These are phyloP conservation scores for Corythaeola cristata DNA, from an alignment of 2,113 vertebrate species.

Conservation along the genomic window DNA sequence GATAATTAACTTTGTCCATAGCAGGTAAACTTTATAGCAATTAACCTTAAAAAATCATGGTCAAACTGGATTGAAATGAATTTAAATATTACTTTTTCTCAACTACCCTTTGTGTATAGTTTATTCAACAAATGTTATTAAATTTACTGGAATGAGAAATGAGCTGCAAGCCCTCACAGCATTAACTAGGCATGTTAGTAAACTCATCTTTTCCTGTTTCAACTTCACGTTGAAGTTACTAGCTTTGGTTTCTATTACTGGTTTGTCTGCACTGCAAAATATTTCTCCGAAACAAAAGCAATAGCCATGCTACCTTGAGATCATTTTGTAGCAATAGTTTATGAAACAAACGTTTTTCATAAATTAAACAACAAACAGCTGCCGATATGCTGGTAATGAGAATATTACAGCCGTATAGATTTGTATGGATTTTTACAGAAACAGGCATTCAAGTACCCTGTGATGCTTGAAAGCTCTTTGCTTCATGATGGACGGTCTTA, in stretches of 20 bases:
- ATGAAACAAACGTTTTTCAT: neutral
- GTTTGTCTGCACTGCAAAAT: neutral
- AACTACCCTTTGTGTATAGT: slow-evolving; percentile 17
- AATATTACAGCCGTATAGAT: neutral
- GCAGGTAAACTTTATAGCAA: neutral
- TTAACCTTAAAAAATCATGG: neutral
- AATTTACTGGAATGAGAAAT: slow-evolving; percentile 1
- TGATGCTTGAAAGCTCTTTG: neutral
- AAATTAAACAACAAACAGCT: neutral
- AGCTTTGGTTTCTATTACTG: neutral
- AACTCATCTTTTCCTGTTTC: neutral
- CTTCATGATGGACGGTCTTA: neutral
- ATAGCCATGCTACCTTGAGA: neutral
- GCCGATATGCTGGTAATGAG: neutral
- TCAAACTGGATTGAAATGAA: neutral
- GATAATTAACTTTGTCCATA: neutral
- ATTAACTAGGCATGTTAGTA: slow-evolving; percentile 51
- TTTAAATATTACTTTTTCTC: slow-evolving; percentile 23
- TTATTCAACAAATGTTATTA: slow-evolving; percentile 16
- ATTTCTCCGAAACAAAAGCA: neutral
- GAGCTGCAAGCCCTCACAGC: neutral
- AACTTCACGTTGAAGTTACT: neutral
- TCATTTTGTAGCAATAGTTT: neutral
- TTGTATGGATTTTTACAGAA: neutral
- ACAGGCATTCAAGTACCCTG: neutral